Conservation (phyloP, 2,888 invertebrate genomes). For the Hermaeophaga mercurialis region DNA sequence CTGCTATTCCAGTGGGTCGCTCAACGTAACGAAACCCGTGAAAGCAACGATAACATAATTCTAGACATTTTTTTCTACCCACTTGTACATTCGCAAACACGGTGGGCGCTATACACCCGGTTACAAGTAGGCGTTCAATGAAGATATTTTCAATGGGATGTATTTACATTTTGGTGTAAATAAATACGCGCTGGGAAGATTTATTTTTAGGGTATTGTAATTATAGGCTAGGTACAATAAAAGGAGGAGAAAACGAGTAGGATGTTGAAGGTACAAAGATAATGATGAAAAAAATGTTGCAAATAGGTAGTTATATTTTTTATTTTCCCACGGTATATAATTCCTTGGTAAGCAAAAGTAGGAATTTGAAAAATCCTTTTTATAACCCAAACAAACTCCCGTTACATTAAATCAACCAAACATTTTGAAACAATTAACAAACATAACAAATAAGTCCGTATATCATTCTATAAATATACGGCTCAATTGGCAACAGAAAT, state of each 20-base stretch:
- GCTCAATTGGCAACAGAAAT: too few relatives aligned
- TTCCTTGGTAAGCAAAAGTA: too few relatives aligned
- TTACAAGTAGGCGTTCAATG: conserved; percentile 25
- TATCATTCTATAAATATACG: too few relatives aligned
- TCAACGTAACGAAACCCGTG: neutral
- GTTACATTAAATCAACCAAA: too few relatives aligned
- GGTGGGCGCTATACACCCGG: conserved; percentile 17
- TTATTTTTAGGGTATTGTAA: conserved; percentile 10
- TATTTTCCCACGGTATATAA: too few relatives aligned
- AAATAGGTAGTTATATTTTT: too few relatives aligned
- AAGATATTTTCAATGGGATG: conserved; percentile 16
- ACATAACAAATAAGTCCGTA: too few relatives aligned
- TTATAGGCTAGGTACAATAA: neutral
- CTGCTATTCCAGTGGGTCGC: neutral
- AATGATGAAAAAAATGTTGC: too few relatives aligned
- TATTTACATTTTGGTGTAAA: conserved; percentile 19
- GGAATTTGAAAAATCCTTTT: too few relatives aligned
- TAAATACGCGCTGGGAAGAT: neutral
- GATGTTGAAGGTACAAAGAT: conserved; percentile 1
- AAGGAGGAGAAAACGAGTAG: conserved; percentile 6
- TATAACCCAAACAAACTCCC: too few relatives aligned
- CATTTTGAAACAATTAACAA: too few relatives aligned
- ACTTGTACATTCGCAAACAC: conserved; percentile 11
- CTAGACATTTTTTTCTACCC: conserved; percentile 7
- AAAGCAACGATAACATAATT: conserved; percentile 8